Conservation (phyloP, 2,797 vertebrate species). For the Lateolabrax maculatus region DNA sequence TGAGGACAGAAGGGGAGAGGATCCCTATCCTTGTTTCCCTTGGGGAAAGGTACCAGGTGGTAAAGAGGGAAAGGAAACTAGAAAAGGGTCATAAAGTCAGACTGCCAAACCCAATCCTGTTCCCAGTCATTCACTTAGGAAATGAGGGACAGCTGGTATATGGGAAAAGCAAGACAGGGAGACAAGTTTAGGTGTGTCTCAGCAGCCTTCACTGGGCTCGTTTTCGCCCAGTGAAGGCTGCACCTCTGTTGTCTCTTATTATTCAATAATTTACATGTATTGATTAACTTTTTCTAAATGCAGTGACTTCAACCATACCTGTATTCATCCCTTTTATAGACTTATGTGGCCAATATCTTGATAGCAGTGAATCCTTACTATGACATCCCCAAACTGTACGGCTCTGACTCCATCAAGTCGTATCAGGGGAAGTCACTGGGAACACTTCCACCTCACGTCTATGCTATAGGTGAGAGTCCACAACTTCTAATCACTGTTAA, state of each 20-base stretch:
- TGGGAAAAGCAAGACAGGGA: constrained; percentile 34
- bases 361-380: constrained; percentile 99
- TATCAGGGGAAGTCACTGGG: constrained; percentile 96
- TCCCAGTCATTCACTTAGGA: constrained; percentile 67
- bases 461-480: constrained; percentile 91
- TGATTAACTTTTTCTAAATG: constrained; percentile 30
- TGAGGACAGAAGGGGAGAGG: constrained; percentile 42
- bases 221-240: constrained; percentile 37
- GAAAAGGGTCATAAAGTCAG: constrained; percentile 59
- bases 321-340: constrained; percentile 82
- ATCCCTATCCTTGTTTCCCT: constrained; percentile 44
- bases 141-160: constrained; percentile 69
- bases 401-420: constrained; percentile 91
- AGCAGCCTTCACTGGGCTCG: not conserved
- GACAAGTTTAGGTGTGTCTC: constrained; percentile 44
- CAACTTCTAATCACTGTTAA: not conserved
- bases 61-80: constrained; percentile 49
- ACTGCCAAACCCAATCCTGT: constrained; percentile 56
- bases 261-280: constrained; percentile 31
- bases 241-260: constrained; percentile 14
- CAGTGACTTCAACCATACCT: constrained; percentile 3
- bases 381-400: constrained; percentile 95
- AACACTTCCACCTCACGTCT: constrained; percentile 95
- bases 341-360: constrained; percentile 98
- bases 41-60: constrained; percentile 63